Evolutionary conservation across 1,140 invertebrate genomes (phyloP), one percentile per base, ranked within the genome.

Genomic region (Armadillidium nasatum): DNA sequence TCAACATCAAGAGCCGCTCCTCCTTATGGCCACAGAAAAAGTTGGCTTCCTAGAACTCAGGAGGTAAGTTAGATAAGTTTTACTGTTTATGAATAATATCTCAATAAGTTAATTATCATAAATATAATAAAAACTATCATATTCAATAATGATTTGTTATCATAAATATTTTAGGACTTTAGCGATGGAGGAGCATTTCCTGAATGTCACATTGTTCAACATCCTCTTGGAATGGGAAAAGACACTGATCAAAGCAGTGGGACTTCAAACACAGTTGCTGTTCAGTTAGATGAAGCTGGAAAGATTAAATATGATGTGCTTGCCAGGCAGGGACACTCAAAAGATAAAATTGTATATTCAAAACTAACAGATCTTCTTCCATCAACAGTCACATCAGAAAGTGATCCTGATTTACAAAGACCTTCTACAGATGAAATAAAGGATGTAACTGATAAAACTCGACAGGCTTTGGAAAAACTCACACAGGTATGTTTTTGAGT

Each of bases 171-270:
- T 54, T 80, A 89, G 88, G 93, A 94, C 86, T 94, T 90, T 88
- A 89, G 89, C 82, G 97, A 99, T 91, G 98, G 98, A 9, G 98
- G 98, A 11, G 95, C 98, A 0, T 99, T 96, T 86, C 97, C 98
- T 0, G 98, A 99, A 87, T 97, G 99, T 76, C 93, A 92, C 84
- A 92, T 99, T 13, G 96, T 96, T 0, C 98, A 99, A 83, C 97
- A 96, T 87, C 98, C 98, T 0, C 85, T 99, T 44, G 91, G 91
- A 78, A 93, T 97, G 88, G 92, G 92, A 0, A 87, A 88, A 81
- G 89, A 88, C 66, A 82, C 81, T 60, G 73, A 70, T 21, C 70
- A 89, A 89, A 78, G 74, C 15, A 54, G 74, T 46, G 46, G 69
- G 77, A 75, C 89, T 9, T 93, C 93, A 13, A 97, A 97, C 87